Percentiles rank a stretch among this genome's conserved stretches.
Conservation (phyloP, 2,888 invertebrate genomes). For the Polydrusus tereticollis region DNA sequence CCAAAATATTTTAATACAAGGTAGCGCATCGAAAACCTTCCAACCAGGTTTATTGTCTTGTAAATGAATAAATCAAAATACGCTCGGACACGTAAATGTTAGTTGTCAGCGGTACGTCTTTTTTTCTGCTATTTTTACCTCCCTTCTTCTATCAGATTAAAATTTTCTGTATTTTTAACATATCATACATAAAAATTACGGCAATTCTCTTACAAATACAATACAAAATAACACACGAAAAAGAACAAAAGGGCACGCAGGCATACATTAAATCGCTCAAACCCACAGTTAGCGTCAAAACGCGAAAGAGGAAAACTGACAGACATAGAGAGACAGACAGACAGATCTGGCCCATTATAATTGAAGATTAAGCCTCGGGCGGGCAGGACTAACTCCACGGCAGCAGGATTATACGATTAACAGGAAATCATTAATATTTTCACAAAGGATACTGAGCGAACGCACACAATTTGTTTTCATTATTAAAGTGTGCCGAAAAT, state of each 20-base stretch:
- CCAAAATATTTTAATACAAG: no score
- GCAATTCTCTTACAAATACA: neutral
- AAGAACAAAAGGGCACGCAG: conserved; percentile 9
- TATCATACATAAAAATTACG: neutral
- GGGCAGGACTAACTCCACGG: conserved; percentile 53
- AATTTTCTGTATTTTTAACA: neutral
- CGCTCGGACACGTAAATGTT: no score
- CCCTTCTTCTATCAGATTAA: no score
- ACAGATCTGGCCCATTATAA: conserved; percentile 55
- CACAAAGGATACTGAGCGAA: conserved; percentile 33
- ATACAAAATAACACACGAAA: neutral
- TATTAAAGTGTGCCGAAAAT: conserved; percentile 47
- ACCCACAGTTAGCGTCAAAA: conserved; percentile 4
- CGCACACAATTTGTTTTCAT: conserved; percentile 50
- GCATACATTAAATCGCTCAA: conserved; percentile 7
- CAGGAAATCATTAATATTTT: conserved; percentile 57
- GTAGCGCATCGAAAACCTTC: no score
- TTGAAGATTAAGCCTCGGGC: conserved; percentile 59
- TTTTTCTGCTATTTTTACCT: no score
- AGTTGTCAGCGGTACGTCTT: no score
- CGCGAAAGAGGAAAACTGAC: conserved; percentile 6
- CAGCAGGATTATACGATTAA: conserved; percentile 57
- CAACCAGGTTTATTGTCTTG: no score
- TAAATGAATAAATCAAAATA: no score
- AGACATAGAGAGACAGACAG: conserved; percentile 23